Conservation (phyloP, 1,140 invertebrate genomes). For the Ostrea edulis region DNA sequence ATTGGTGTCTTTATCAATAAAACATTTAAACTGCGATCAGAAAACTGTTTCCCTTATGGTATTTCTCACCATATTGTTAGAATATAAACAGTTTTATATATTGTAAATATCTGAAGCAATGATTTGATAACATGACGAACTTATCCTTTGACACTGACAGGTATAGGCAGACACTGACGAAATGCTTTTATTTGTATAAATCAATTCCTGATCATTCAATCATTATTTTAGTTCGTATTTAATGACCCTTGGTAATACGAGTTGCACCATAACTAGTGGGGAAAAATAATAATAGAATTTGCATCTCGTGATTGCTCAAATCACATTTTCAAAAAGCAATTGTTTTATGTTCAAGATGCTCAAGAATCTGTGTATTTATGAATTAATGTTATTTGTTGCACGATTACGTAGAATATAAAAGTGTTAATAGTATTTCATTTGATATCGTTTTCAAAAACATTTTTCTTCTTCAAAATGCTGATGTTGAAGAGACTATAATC, state of each 20-base stretch:
- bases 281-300: background rate
- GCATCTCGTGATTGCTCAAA: too few species aligned
- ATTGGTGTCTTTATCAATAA: too few species aligned
- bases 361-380: background rate
- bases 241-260: background rate
- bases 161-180: background rate
- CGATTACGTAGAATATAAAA: too few species aligned
- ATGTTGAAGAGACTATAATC: too few species aligned
- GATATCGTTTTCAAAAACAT: too few species aligned
- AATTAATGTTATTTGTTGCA: background rate
- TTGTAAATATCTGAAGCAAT: background rate
- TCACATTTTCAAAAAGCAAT: background rate
- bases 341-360: too few species aligned
- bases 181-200: background rate
- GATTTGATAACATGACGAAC: background rate
- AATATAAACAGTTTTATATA: background rate
- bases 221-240: background rate
- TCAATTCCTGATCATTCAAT: slow-evolving; percentile 18
- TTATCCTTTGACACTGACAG: background rate
- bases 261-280: background rate
- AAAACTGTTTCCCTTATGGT: background rate
- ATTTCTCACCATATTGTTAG: background rate
- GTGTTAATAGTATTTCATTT: too few species aligned
- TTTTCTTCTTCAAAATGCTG: too few species aligned
- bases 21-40: too few species aligned